These are phyloP conservation scores for Melangyna quadrimaculata DNA, from an alignment of 2,888 invertebrate genomes.

Conservation along the genomic window DNA sequence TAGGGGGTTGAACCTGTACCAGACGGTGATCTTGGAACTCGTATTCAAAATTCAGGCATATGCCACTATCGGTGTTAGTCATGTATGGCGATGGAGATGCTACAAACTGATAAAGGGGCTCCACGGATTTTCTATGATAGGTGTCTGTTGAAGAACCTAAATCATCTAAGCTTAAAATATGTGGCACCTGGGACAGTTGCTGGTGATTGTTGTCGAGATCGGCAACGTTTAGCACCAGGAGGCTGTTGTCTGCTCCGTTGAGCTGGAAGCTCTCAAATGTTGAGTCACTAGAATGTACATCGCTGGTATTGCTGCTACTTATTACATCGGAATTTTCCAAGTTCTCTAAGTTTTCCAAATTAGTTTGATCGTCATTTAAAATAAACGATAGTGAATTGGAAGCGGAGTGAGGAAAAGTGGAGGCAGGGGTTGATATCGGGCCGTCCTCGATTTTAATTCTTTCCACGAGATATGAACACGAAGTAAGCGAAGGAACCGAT, in stretches of 20 bases:
- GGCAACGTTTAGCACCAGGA: conserved; percentile 26
- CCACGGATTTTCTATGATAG: conserved; percentile 42
- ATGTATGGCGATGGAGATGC: conserved; percentile 56
- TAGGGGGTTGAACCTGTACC: conserved; percentile 79
- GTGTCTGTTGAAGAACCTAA: conserved; percentile 50
- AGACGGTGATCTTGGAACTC: conserved; percentile 79
- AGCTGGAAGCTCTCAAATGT: conserved; percentile 59
- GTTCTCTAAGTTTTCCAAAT: conserved; percentile 49
- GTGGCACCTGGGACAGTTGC: conserved; percentile 70
- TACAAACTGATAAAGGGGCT: conserved; percentile 60
- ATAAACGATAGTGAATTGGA: conserved; percentile 36
- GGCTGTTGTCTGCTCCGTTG: conserved; percentile 31
- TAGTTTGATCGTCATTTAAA: conserved; percentile 54
- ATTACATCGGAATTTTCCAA: conserved; percentile 64
- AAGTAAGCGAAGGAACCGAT: conserved; percentile 28
- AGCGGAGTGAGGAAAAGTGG: neutral
- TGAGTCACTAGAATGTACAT: conserved; percentile 64
- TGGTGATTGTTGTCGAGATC: conserved; percentile 54
- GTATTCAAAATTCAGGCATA: conserved; percentile 79
- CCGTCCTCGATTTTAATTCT: conserved; percentile 52
- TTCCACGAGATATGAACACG: conserved; percentile 61
- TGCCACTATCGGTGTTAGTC: conserved; percentile 73
- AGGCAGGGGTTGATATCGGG: conserved; percentile 26
- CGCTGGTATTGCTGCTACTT: conserved; percentile 62
- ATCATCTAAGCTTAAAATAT: conserved; percentile 67